Conservation (phyloP, 2,888 invertebrate species). For the Seira ritae region DNA sequence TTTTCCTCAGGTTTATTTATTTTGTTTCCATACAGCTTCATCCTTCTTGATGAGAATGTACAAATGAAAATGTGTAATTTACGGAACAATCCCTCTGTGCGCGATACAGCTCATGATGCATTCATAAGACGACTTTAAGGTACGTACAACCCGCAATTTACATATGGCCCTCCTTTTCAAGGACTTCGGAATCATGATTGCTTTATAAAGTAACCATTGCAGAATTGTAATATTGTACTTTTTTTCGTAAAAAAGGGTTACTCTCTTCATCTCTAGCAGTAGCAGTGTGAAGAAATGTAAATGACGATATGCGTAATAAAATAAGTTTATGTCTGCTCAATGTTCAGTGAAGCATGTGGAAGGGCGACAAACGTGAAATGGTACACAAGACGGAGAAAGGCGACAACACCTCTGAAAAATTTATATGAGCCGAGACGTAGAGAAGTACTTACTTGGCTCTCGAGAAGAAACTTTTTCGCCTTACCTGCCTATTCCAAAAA, state of each 20-base stretch:
- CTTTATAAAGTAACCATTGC: no score
- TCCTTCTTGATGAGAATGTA: no score
- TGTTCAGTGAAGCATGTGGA: background rate
- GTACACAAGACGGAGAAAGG: background rate
- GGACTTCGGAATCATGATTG: no score
- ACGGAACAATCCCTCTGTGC: no score
- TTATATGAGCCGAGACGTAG: no score
- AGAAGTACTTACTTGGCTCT: no score
- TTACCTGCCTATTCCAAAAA: background rate
- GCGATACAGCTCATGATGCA: background rate
- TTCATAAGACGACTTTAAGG: background rate
- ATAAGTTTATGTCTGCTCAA: background rate
- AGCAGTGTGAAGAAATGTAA: background rate
- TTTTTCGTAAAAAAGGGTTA: background rate
- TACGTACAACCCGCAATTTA: background rate
- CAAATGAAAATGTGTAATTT: background rate
- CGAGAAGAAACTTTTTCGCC: no score
- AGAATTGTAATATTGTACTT: no score
- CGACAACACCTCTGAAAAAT: background rate
- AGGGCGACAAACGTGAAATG: background rate
- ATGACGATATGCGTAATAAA: background rate
- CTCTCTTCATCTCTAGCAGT: background rate
- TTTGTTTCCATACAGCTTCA: no score
- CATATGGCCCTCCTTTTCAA: background rate
- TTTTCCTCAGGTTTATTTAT: no score